Base-by-base conservation (phyloP, 2,113 vertebrate species). In the Centropus bengalensis region DNA sequence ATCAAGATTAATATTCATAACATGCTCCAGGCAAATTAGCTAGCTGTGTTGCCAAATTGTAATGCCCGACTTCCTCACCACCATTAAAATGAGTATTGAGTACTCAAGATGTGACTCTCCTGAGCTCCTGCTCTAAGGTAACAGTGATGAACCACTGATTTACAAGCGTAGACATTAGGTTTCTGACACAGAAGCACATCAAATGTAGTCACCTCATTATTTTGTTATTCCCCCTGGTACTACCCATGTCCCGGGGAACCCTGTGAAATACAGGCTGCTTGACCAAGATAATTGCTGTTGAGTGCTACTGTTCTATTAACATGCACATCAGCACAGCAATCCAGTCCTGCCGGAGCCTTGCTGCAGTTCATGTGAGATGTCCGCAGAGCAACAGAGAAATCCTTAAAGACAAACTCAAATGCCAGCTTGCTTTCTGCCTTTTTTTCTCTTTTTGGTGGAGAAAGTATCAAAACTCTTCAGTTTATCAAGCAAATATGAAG, bases 271-370 rank as follows among this genome's bases (percentile, higher is more conserved):
- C 59, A 55, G 68, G 14, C 55, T 86, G 69, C 68, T 83, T 83
- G 76, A 86, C 80, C 68, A 81, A 92, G 86, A 73, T 83, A 80
- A 86, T 81, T 84, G 80, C 77, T 67, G 33, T 36, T 82, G 60
- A 78, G 52, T 56, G 91, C 45, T 44, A 23, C 77, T 74, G 22
- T 74, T 86, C 47, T 79, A 75, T 91, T 96, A 91, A 86, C 28
- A 75, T 78, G 51, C 69, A 28, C 40, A 67, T 79, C 45, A 74
- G 36, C 71, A 51, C 28, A 22, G 5, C 33, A 12, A 7, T 11
- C 58, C 28, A 36, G 63, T 58, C 55, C 86, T 86, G 51, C 80
- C 42, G 68, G 51, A 59, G n/a, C 36, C 51, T 88, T 86, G 76
- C 83, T 88, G 83, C 63, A 66, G 59, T 66, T 18, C 7, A 2